Conservation (phyloP, 2,888 invertebrate species). For the Peribatodes rhomboidaria region DNA sequence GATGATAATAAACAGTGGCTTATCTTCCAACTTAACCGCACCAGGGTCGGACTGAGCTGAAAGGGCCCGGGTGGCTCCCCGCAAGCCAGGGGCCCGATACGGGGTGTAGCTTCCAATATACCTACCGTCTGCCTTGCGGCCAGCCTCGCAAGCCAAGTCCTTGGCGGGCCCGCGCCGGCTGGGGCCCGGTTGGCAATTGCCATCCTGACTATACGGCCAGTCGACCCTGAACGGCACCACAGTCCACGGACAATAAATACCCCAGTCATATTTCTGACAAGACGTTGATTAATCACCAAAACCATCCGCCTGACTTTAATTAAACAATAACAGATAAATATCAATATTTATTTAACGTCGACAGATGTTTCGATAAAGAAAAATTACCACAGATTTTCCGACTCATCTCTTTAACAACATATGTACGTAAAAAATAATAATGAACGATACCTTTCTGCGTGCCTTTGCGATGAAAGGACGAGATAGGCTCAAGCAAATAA, state of each 20-base stretch:
- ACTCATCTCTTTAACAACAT: conserved; percentile 50
- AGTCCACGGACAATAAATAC: conserved; percentile 28
- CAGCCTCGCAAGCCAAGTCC: no score
- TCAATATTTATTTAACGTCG: conserved; percentile 37
- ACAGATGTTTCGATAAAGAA: conserved; percentile 36
- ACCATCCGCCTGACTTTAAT: conserved; percentile 30
- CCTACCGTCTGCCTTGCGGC: no score
- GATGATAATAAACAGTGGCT: neutral
- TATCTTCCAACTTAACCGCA: conserved; percentile 20
- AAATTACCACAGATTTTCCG: conserved; percentile 48
- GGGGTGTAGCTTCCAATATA: no score
- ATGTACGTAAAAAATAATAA: conserved; percentile 47
- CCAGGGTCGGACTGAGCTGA: no score
- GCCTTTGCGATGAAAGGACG: conserved; percentile 59
- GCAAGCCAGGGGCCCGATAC: no score
- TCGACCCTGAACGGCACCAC: no score
- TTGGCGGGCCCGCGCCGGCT: no score
- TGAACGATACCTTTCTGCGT: conserved; percentile 55
- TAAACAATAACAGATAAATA: conserved; percentile 37
- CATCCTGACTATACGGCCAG: no score
- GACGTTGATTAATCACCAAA: conserved; percentile 33
- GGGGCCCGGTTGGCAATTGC: no score
- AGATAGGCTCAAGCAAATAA: conserved; percentile 67
- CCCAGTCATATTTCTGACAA: conserved; percentile 28
- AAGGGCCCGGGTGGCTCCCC: no score